Evolutionary conservation across 1,140 invertebrate genomes (phyloP), one percentile per base, ranked within the genome.

Genomic region (Drosophila suzukii): DNA sequence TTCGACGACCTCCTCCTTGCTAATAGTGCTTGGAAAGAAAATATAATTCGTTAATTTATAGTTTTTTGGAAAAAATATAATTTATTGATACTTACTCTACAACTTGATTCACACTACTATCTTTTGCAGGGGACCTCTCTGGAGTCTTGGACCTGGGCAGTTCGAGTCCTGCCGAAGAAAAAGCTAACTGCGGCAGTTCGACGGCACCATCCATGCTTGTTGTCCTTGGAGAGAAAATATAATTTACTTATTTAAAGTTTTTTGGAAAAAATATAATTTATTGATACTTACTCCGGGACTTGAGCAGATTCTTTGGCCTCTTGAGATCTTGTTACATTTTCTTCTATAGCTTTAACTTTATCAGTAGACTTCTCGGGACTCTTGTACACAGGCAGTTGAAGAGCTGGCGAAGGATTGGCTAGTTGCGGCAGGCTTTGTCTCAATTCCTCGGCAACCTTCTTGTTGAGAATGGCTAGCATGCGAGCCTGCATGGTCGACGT

Each of bases 391-490:
- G 15, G 43, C 17, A 20, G 10, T 11, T 46, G 10, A 11, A 46
- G 43, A 20, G 15, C 43, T 12, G 43, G 43, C 10, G 43, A 46
- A 5, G 43, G 43, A 46, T 0, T 46, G 15, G 24, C 11, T 10
- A 20, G 39, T 4, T 36, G 12, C 15, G 8, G 53, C 13, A 34
- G 53, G 7, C n/a, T 56, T 46, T 38, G 15, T n/a, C n/a, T 11
- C 6, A 84, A 27, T 8, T 10, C 13, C 1, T 32, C 11, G 2
- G 10, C 24, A 53, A 50, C 27, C 4, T 46, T 30, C 4, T 11
- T 11, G 7, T 13, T 51, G 6, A 76, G 75, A 7, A 75, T 3
- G 1, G 34, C 20, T 3, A 83, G 56, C n/a, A 82, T 38, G 5
- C 60, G 58, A 0, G 61, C 8, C 0, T 20, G 53, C 30, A 83